Evolutionary conservation across 2,888 invertebrate species (phyloP).

Genomic region (Noctua fimbriata): DNA sequence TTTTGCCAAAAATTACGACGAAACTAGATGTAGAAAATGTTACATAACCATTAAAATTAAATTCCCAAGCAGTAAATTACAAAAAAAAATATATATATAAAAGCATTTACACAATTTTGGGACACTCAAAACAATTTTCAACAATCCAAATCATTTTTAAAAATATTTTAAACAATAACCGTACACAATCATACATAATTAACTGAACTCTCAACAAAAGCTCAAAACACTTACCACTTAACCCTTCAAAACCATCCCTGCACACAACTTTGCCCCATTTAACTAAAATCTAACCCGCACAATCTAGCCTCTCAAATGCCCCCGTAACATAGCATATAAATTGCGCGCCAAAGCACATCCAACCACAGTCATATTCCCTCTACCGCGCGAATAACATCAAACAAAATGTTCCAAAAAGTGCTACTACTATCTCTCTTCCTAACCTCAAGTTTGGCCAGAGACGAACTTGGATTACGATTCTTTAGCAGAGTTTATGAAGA

Average conservation of each 20-base stretch:
- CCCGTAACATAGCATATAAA: slow-evolving; percentile 82
- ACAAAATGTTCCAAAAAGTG: slow-evolving; percentile 81
- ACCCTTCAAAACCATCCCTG: slow-evolving; percentile 25
- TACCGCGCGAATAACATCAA: slow-evolving; percentile 79
- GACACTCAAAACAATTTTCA: background rate
- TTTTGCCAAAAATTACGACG: background rate
- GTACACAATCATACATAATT: background rate
- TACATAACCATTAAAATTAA: too few species aligned
- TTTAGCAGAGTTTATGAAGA: slow-evolving; percentile 94
- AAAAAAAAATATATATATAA: background rate
- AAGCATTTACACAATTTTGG: background rate
- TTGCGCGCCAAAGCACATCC: slow-evolving; percentile 72
- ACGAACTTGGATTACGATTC: slow-evolving; percentile 91
- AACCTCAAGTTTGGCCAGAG: slow-evolving; percentile 70
- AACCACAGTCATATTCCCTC: slow-evolving; percentile 89
- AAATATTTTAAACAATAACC: background rate
- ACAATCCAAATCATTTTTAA: background rate
- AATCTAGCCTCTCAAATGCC: slow-evolving; percentile 53
- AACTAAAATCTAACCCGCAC: slow-evolving; percentile 26
- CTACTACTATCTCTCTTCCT: slow-evolving; percentile 74
- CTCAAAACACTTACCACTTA: background rate
- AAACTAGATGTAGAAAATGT: background rate
- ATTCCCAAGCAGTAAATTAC: background rate
- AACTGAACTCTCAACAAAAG: background rate
- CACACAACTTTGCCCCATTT: slow-evolving; percentile 23